Conservation (phyloP, 2,113 vertebrate genomes). For the Paradoxurus hermaphroditus region DNA sequence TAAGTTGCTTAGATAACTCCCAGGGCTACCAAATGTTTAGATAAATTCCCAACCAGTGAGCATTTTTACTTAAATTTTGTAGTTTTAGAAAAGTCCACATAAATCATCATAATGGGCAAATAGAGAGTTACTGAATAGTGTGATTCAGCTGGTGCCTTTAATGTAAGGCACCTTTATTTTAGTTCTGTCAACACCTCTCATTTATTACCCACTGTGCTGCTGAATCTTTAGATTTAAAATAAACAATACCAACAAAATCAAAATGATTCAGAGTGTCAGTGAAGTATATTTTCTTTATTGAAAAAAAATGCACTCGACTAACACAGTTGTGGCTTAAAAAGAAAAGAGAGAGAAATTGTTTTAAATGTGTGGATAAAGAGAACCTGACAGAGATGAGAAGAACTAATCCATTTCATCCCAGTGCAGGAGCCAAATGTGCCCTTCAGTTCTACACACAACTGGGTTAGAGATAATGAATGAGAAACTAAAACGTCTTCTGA, state of each 20-base stretch:
- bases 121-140: constrained; percentile 38
- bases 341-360: constrained; percentile 49
- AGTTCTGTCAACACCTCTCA: constrained; percentile 29
- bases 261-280: constrained; percentile 58
- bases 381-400: constrained; percentile 53
- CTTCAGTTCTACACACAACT: constrained; percentile 21
- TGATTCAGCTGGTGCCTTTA: neutral
- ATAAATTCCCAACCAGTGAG: constrained; percentile 46
- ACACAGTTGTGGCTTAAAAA: constrained; percentile 70
- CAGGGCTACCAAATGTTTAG: neutral
- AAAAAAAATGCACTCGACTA: constrained; percentile 61
- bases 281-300: constrained; percentile 73
- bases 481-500: constrained; percentile 46
- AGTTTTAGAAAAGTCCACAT: constrained; percentile 25
- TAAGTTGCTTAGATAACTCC: neutral
- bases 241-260: constrained; percentile 59
- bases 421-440: neutral
- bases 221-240: constrained; percentile 57
- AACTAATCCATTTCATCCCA: constrained; percentile 7
- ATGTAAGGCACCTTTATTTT: constrained; percentile 30
- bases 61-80: constrained; percentile 39
- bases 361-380: constrained; percentile 53
- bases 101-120: constrained; percentile 54
- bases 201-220: constrained; percentile 33
- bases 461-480: neutral